phyloP scores from a whole-genome alignment of 2,797 vertebrate genomes.

The Peromyscus aztecus region DNA sequence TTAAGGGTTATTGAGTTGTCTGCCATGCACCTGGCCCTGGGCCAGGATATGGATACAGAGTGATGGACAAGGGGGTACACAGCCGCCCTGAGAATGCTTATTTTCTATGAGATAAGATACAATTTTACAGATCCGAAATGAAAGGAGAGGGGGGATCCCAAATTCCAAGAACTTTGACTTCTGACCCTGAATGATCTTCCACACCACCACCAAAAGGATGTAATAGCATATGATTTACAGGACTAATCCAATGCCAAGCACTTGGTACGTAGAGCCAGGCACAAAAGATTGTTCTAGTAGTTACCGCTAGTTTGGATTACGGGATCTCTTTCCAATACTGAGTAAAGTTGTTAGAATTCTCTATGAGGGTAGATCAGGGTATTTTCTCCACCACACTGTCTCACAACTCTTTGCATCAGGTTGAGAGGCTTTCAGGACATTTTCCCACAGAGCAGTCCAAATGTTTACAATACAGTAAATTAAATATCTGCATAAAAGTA shows the following conservation, averaged over 20 bases:
- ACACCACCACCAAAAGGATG: neutral
- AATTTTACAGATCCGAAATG: neutral
- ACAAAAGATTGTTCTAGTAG: neutral
- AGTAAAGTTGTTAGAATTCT: neutral
- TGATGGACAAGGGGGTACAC: neutral
- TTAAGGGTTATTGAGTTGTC: neutral
- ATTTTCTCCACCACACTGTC: neutral
- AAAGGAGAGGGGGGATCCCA: neutral
- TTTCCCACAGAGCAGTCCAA: neutral
- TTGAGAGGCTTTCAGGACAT: neutral
- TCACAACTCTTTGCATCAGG: neutral
- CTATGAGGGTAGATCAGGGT: neutral
- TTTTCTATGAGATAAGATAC: neutral
- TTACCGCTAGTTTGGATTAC: neutral
- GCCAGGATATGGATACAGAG: too few relatives aligned
- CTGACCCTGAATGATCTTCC: neutral
- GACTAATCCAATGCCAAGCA: neutral
- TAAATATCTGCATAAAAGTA: neutral
- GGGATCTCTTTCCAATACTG: neutral
- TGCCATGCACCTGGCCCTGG: neutral
- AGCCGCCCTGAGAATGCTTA: neutral
- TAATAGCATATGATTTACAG: neutral
- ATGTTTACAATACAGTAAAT: neutral
- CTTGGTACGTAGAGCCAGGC: neutral
- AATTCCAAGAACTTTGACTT: neutral